Evolutionary conservation across 2,888 invertebrate species (phyloP), one percentile per base, ranked within the genome.

Genomic region (Cephonodes hylas): DNA sequence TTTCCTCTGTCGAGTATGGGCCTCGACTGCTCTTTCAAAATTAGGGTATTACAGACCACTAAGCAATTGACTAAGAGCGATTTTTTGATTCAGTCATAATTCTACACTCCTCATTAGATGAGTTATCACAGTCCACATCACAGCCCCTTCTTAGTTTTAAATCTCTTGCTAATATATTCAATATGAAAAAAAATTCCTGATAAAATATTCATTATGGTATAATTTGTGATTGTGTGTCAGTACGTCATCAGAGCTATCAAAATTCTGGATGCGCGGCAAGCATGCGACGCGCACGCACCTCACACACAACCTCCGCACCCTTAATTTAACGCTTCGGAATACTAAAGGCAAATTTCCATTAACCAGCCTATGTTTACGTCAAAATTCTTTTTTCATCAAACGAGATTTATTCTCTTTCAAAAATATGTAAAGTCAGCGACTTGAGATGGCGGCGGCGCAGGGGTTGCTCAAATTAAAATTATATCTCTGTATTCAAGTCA

Each of bases 401-500:
- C 80, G 83, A 85, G 87, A 89, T 89, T 89, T 89, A 84, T 86
- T 85, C 84, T 73, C 72, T 77, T 75, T 83, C 83, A 85, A 90
- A 90, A 90, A 90, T 89, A 91, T 91, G 89, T 90, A 88, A 90
- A 91, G 83, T 86, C 83, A 75, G 80, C 81, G 84, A 80, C 84
- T 82, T 80, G 79, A 72, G 79, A 79, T 79, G 80, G 79, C 77
- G 75, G 71, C 25, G 44, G 46, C 61, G 77, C 79, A 83, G 86
- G 83, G 85, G 84, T 79, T 70, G 82, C 75, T 78, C 71, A 89
- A 90, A 92, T 92, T 91, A 92, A 92, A 91, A 91, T 88, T 80
- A 89, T 91, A 88, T 87, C 86, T 89, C 81, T 77, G 86, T 79
- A 91, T 90, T 91, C 91, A 80, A 85, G 91, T 90, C 92, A 91